These are phyloP conservation scores for Notodonta dromedarius DNA, from an alignment of 2,888 invertebrate genomes.

Conservation along the genomic window DNA sequence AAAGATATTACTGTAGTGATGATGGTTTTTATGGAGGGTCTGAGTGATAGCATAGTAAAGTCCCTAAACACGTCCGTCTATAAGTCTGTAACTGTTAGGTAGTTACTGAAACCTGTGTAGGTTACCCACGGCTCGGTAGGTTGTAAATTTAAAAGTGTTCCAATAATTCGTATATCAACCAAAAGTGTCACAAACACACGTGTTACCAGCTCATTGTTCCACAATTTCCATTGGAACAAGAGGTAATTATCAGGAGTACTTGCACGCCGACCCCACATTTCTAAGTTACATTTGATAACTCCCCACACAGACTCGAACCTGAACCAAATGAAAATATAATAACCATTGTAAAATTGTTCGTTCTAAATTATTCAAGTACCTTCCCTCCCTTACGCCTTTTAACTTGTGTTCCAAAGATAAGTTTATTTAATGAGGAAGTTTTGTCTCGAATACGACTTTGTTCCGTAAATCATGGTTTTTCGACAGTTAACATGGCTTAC, in stretches of 20 bases:
- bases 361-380: constrained; percentile 18
- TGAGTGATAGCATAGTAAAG: no score
- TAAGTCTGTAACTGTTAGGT: no score
- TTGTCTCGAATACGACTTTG: constrained; percentile 16
- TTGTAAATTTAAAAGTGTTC: neutral
- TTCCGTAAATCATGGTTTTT: constrained; percentile 22
- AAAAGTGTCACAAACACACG: neutral
- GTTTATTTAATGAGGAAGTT: constrained; percentile 24
- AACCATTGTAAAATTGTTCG: constrained; percentile 21
- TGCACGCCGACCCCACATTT: constrained; percentile 4
- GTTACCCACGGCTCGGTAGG: no score
- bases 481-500: constrained; percentile 14
- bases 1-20: no score
- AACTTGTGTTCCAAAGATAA: constrained; percentile 13
- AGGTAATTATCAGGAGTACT: constrained; percentile 9
- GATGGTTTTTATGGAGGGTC: no score
- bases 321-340: constrained; percentile 16
- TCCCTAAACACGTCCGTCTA: no score
- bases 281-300: constrained; percentile 11
- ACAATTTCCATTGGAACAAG: neutral
- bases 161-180: neutral
- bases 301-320: constrained; percentile 9
- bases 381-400: neutral
- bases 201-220: neutral
- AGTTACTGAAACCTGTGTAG: no score